Conservation (phyloP, 2,113 vertebrate genomes). For the Harpagus bidentatus region DNA sequence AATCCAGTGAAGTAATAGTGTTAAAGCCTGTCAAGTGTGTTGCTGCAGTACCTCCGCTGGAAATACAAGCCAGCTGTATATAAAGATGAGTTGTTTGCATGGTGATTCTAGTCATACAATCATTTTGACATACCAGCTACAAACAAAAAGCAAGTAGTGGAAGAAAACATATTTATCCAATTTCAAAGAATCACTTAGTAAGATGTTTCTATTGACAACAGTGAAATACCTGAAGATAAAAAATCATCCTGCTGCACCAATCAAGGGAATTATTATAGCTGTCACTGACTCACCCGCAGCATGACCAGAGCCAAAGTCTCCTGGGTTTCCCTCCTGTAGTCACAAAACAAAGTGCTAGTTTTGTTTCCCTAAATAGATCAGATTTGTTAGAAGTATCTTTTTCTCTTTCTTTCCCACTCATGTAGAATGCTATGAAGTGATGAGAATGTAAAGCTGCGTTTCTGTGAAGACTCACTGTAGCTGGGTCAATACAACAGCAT, state of each 20-base stretch:
- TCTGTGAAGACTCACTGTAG: not conserved
- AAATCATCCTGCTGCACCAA: not conserved
- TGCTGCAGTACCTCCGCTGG: not conserved
- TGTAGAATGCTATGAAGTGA: rapidly evolving
- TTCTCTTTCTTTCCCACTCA: not conserved
- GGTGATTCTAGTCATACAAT: not conserved
- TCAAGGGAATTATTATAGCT: not conserved
- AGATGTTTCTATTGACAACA: not conserved
- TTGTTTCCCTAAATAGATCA: not conserved
- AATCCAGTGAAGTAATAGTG: not conserved
- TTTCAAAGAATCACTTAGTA: not conserved
- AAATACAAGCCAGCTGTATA: not conserved
- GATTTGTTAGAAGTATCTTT: not conserved
- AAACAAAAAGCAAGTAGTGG: not conserved
- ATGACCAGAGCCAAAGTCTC: not conserved
- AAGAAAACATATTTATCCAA: not conserved
- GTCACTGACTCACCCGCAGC: not conserved
- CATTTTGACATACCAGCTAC: not conserved
- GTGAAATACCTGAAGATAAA: not conserved
- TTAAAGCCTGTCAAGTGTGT: not conserved
- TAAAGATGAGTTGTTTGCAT: not conserved
- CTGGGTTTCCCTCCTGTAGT: not conserved
- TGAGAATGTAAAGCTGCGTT: not conserved
- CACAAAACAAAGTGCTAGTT: not conserved
- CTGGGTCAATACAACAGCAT: not conserved